Base-by-base conservation (phyloP, 2,113 vertebrate species). In the Hippocampus guttulatus region DNA sequence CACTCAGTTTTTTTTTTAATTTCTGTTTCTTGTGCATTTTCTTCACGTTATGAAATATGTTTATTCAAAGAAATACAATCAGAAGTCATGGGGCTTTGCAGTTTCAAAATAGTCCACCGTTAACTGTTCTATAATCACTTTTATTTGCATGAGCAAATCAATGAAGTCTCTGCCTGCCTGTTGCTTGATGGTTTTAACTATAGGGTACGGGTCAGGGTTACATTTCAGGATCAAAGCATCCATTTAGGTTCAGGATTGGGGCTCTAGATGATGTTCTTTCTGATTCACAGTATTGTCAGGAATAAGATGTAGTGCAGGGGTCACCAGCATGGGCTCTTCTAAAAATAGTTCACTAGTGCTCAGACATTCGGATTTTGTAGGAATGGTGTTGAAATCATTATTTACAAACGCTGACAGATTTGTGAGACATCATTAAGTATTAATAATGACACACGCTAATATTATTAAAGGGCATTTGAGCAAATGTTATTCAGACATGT, bases 1-100 rank as follows among this genome's bases (percentile, higher is more conserved):
- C 91, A 87, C 64, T 89, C 81, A 82, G 66, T 93, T 89, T 93
- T 94, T 94, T 93, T 92, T 92, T 81, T 93, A 45, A 49, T 47
- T 61, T 61, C 74, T 27, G 51, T 65, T 71, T 41, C 49, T 69
- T 73, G 69, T 66, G 20, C 33, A 20, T 60, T 64, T 30, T 71
- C 64, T 78, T 70, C 64, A 55, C 68, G 55, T 60, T 47, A 15
- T 25, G 6, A 25, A 30, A 33, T 70, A 67, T 60, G 5, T 71
- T 72, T 81, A 70, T 80, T 64, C 80, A 85, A 88, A 88, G 88
- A 89, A 86, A 86, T 78, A 58, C 75, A 69, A 66, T 70, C 77
- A 85, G 81, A 65, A 2, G 23, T 6, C 1, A 40, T 45, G 12
- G 21, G n/a, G 6, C 65, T 81, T 85, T 84, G 81, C 82, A 25